Evolutionary conservation across 2,888 invertebrate species (phyloP), one percentile per base, ranked within the genome.

Genomic region (Heterodera filipjevi): DNA sequence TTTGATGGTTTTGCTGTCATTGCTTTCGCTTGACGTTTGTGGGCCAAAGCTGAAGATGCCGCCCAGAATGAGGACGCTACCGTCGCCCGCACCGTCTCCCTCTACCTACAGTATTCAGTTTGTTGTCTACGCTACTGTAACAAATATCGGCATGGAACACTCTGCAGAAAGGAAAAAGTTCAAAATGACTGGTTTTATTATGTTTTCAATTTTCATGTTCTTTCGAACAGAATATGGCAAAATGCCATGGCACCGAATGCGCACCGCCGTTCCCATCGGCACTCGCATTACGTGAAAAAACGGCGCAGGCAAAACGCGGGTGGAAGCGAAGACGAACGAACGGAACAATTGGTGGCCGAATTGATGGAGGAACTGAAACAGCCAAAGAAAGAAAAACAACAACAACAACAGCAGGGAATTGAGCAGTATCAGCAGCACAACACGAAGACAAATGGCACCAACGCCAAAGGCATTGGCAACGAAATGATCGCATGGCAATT

Each of bases 201-300:
- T 22, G 19, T 53, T 22, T 22, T 6, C n/a, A 16, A 0, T 22
- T 22, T 6, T 22, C 19, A 14, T 5, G 6, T 22, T 53, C 53
- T 6, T 22, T 0, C 53, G 5, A 22, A 39, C 53, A 53, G 53
- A 6, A 19, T 53, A 16, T 22, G n/a, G 22, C 53, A 19, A 53
- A 59, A 59, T 59, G 59, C 59, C 27, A 12, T 59, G 59, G 59
- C 59, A n/a, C 59, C 10, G 27, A n/a, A 2, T 59, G n/a, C 2
- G n/a, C 59, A 59, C 59, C 59, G 27, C 59, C 59, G 59, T 59
- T 27, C 59, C 59, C 59, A 59, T n/a, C 59, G 59, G 27, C 59
- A 59, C 59, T 59, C 59, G 19, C 59, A 59, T n/a, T 27, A 22
- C n/a, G 59, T 27, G 2, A 59, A 59, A 27, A 27, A 59, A n/a